Conservation (phyloP, 2,797 vertebrate genomes). For the Pseudochaenichthys georgianus region DNA sequence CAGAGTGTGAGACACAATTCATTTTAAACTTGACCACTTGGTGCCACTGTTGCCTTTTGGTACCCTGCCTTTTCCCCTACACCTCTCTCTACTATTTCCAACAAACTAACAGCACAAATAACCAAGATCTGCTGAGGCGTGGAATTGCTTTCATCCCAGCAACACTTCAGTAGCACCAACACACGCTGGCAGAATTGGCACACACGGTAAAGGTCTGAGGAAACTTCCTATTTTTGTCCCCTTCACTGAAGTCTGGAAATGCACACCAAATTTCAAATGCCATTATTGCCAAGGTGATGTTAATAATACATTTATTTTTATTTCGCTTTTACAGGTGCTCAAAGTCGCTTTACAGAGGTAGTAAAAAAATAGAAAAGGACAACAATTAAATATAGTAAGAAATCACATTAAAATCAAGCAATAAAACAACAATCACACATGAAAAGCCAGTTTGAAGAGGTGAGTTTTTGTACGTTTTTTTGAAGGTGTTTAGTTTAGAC, state of each 20-base stretch:
- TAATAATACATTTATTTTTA: too few relatives aligned
- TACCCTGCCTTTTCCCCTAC: background rate
- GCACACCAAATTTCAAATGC: background rate
- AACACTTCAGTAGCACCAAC: conserved; percentile 39
- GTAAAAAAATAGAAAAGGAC: too few relatives aligned
- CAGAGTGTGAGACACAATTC: background rate
- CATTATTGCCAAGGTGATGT: background rate
- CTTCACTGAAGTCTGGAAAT: conserved; percentile 9
- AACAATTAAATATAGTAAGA: too few relatives aligned
- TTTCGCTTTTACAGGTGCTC: too few relatives aligned
- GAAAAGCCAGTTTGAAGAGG: too few relatives aligned
- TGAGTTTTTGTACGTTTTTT: too few relatives aligned
- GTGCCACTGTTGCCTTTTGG: conserved; percentile 76
- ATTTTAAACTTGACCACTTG: conserved; percentile 72
- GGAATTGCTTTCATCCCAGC: conserved; percentile 66
- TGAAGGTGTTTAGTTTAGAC: too few relatives aligned
- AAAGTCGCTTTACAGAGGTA: too few relatives aligned
- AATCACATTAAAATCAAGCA: too few relatives aligned
- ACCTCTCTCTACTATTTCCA: conserved; percentile 18
- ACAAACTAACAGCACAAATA: conserved; percentile 54
- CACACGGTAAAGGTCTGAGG: conserved; percentile 40
- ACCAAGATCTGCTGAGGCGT: conserved; percentile 44
- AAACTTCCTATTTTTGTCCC: conserved; percentile 37
- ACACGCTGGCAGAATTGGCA: conserved; percentile 40
- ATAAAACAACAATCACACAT: too few relatives aligned